These are phyloP conservation scores for Sternotherus odoratus DNA, from an alignment of 2,797 vertebrate species.

Conservation along the genomic window DNA sequence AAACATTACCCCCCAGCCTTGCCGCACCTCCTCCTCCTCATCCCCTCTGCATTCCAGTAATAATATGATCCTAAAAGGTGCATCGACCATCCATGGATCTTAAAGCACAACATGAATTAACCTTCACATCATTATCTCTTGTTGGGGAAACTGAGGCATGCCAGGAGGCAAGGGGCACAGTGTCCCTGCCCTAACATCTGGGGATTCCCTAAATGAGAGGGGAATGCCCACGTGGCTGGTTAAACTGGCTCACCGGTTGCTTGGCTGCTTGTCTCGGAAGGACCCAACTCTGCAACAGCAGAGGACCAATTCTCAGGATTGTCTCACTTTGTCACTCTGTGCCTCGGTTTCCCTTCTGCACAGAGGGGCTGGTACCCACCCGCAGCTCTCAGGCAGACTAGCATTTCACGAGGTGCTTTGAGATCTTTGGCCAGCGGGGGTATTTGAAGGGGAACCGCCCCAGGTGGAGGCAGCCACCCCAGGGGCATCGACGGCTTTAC, in stretches of 20 bases:
- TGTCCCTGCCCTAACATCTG: not conserved
- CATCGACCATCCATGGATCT: not conserved
- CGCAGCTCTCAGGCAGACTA: fast-evolving
- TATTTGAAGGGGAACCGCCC: not conserved
- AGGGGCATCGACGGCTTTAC: not conserved
- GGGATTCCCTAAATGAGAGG: not conserved
- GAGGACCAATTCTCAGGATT: not conserved
- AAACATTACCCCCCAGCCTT: no score
- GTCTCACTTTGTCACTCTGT: fast-evolving
- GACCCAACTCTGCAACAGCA: not conserved
- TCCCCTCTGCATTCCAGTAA: not conserved
- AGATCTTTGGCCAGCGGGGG: not conserved
- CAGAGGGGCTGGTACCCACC: not conserved
- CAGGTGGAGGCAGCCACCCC: not conserved
- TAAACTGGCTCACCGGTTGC: not conserved
- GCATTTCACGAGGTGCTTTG: not conserved
- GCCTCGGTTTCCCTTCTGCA: not conserved
- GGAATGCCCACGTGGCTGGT: not conserved
- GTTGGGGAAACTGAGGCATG: slow-evolving; percentile 48
- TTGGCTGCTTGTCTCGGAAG: not conserved
- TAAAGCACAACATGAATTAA: slow-evolving; percentile 36
- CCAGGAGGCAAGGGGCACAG: not conserved
- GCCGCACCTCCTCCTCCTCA: not conserved
- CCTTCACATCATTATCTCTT: fast-evolving
- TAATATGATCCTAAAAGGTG: not conserved